phyloP scores from a whole-genome alignment of 2,888 invertebrate genomes.

The Perizoma flavofasciatum region DNA sequence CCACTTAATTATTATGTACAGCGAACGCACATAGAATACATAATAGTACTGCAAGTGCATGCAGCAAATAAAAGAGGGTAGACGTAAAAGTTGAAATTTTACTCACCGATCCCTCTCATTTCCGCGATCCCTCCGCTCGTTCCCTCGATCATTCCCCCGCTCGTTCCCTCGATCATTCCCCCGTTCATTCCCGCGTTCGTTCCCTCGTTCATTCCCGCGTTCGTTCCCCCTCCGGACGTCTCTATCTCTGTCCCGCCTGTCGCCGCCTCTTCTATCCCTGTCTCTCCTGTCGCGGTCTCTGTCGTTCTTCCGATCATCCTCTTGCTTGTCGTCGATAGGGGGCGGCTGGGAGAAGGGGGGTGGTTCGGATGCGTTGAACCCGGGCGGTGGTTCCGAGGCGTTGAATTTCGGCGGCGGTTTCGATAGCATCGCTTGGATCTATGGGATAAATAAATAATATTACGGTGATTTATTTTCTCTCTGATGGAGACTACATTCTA shows the following conservation, averaged over 20 bases:
- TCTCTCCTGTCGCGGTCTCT: constrained; percentile 49
- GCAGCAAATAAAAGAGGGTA: neutral
- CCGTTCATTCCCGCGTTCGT: constrained; percentile 26
- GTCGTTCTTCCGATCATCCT: constrained; percentile 50
- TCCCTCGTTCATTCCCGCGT: constrained; percentile 5
- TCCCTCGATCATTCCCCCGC: neutral
- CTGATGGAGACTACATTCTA: too few species aligned
- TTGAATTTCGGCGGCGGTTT: constrained; percentile 80
- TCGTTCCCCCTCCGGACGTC: constrained; percentile 28
- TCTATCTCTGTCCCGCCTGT: constrained; percentile 43
- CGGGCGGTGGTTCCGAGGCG: constrained; percentile 70
- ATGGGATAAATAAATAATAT: constrained; percentile 1
- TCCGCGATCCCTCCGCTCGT: constrained; percentile 17
- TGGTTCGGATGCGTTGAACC: constrained; percentile 61
- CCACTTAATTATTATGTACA: too few species aligned
- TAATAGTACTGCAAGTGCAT: too few species aligned
- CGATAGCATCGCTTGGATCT: constrained; percentile 82
- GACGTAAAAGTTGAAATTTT: neutral
- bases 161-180: constrained; percentile 30
- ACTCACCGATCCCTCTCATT: constrained; percentile 37
- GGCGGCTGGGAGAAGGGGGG: constrained; percentile 61
- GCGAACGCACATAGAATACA: too few species aligned
- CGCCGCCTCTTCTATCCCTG: constrained; percentile 52
- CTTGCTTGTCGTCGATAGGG: constrained; percentile 53
- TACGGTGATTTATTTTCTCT: too few species aligned